Base-by-base conservation (phyloP, 2,888 invertebrate species). In the Drosophila falleni region DNA sequence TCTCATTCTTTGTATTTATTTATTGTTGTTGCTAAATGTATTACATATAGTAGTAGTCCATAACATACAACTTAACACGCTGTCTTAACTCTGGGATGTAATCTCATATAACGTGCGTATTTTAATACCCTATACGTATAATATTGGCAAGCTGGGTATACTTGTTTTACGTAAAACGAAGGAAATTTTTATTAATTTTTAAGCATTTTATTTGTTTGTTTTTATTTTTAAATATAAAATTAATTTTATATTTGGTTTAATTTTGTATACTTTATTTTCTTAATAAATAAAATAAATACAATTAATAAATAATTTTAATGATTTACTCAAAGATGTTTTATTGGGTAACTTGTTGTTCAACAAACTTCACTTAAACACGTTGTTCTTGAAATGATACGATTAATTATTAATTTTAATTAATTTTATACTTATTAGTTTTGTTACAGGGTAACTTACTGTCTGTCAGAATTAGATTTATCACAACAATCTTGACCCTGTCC, bases 61-160 rank as follows among this genome's bases (percentile, higher is more conserved):
- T 44, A 65, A 60, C 58, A 64, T 49, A 59, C 73, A 73, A 80
- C 78, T 67, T 85, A 80, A 78, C 75, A 78, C 70, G 86, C 75
- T 76, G 67, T 72, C 71, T 75, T 72, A 87, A 71, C 75, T 74
- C 56, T 56, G 31, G 53, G 16, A 35, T 37, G 46, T 55, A 54
- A 59, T 59, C 47, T 58, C 53, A 64, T 55, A 63, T 64, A 47
- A 50, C 64, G 29, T 63, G 11, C 33, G 23, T 50, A 37, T 55
- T 41, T 44, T 3, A n/a, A 44, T 65, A 56, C 78, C 61, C 69
- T 59, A 19, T 46, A 19, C 1, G 3, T 5, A 31, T 1, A 10
- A 29, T 0, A 6, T 19, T 3, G 16, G 1, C 1, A 1, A 2
- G 13, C 9, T 1, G 11, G 31, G 42, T 37, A 33, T 42, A 54